These are phyloP conservation scores for Opisthocomus hoazin DNA, from an alignment of 2,113 vertebrate species.

Conservation along the genomic window DNA sequence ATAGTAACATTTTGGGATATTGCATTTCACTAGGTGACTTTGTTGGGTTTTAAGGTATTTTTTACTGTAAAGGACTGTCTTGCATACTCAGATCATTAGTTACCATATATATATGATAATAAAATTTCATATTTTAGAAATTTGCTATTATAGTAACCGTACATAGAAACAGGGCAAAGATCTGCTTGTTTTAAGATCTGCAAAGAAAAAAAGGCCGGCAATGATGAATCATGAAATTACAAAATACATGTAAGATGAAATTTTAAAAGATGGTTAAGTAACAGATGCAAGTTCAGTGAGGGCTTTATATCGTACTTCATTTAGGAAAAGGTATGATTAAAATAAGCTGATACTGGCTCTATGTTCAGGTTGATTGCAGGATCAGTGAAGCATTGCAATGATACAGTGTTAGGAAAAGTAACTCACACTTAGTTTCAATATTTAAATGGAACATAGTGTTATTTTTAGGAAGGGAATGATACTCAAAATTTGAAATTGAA, in stretches of 20 bases:
- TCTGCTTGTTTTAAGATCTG: not conserved
- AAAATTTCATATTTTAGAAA: not conserved
- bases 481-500: not conserved
- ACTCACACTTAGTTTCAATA: not conserved
- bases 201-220: not conserved
- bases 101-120: not conserved
- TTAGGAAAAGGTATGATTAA: not conserved
- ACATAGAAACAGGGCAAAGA: not conserved
- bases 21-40: not conserved
- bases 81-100: not conserved
- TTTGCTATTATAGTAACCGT: not conserved
- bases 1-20: not conserved
- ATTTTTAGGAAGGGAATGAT: not conserved
- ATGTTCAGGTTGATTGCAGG: not conserved
- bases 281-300: not conserved
- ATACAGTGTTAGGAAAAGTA: not conserved
- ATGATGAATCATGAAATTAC: not conserved
- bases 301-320: not conserved
- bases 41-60: not conserved
- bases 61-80: not conserved
- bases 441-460: not conserved
- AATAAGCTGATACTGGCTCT: not conserved
- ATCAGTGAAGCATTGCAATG: not conserved
- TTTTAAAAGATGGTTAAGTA: not conserved
- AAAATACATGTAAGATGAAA: not conserved